Evolutionary conservation across 2,888 invertebrate species (phyloP).

Genomic region (Malacosoma neustria): DNA sequence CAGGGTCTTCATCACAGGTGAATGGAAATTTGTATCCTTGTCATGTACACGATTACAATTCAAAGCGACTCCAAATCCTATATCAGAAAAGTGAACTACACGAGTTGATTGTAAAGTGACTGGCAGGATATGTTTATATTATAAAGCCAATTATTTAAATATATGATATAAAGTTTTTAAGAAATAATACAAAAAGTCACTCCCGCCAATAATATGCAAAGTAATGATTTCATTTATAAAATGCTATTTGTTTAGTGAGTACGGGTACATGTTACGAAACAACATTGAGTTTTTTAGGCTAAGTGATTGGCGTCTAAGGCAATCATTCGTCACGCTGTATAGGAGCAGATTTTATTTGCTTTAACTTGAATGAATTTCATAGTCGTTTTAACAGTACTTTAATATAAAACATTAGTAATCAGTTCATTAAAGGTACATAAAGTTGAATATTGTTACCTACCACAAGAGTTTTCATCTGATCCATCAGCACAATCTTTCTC

Average conservation of each 20-base stretch:
- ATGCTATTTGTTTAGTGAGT: neutral
- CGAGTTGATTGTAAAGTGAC: constrained; percentile 17
- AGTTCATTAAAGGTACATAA: no score
- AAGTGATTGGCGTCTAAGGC: constrained; percentile 58
- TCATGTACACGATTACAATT: constrained; percentile 41
- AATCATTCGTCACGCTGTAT: constrained; percentile 44
- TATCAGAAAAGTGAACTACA: constrained; percentile 26
- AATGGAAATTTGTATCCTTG: constrained; percentile 34
- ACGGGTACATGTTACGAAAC: constrained; percentile 31
- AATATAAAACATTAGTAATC: no score
- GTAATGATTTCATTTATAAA: neutral
- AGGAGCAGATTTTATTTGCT: constrained; percentile 26
- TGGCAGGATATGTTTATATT: constrained; percentile 26
- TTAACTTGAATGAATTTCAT: constrained; percentile 3
- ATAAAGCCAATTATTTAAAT: no score
- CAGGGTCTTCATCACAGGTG: constrained; percentile 26
- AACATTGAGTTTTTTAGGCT: constrained; percentile 53
- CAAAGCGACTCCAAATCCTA: constrained; percentile 38
- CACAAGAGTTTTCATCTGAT: constrained; percentile 93
- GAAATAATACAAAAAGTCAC: neutral
- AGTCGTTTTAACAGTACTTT: no score
- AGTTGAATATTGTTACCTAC: constrained; percentile 68
- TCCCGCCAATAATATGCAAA: neutral
- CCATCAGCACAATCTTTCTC: constrained; percentile 92
- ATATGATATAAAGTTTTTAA: neutral